Evolutionary conservation across 2,888 invertebrate species (phyloP), one percentile per base, ranked within the genome.

Genomic region (Drosophila paramelanica): DNA sequence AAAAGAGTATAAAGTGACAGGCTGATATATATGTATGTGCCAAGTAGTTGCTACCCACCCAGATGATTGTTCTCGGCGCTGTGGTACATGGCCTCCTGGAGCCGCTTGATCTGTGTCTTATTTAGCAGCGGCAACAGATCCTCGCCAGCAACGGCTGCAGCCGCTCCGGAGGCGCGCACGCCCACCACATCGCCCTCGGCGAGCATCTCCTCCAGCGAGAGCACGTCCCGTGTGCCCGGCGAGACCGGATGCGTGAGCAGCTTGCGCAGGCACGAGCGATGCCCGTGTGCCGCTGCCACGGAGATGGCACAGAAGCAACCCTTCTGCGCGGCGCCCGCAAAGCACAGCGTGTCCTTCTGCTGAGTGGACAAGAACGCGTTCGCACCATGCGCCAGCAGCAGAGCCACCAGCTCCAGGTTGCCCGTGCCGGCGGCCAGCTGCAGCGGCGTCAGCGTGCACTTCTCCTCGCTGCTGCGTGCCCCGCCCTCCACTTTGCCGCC

Each of bases 81-180:
- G 90, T 97, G 97, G 91, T 98, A 98, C 97, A 98, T 97, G 23
- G 98, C 97, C 92, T 98, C 98, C 90, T 98, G 97, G 64, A 98
- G 93, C 45, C 96, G 95, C 81, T 97, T 95, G 76, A 96, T 95
- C 93, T 98, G 97, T 36, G 95, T 94, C 92, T 97, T 97, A 79
- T 95, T 96, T 89, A 97, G 94, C 65, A 91, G 90, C 73, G 89
- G 90, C 45, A 91, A 84, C 17, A 91, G 91, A 87, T 89, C 92
- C 79, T 91, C 80, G 2, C 78, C 72, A 17, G 74, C 68, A 1
- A 51, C 77, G 4, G 91, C 92, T 72, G 91, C 43, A 59, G 89
- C 76, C 72, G 71, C 70, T n/a, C 74, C 80, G 0, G 77, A 89
- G 3, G 74, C 67, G 3, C 85, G 69, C 45, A 73, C 70, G 3